phyloP scores from a whole-genome alignment of 2,113 vertebrate genomes.

The Lepus timidus region DNA sequence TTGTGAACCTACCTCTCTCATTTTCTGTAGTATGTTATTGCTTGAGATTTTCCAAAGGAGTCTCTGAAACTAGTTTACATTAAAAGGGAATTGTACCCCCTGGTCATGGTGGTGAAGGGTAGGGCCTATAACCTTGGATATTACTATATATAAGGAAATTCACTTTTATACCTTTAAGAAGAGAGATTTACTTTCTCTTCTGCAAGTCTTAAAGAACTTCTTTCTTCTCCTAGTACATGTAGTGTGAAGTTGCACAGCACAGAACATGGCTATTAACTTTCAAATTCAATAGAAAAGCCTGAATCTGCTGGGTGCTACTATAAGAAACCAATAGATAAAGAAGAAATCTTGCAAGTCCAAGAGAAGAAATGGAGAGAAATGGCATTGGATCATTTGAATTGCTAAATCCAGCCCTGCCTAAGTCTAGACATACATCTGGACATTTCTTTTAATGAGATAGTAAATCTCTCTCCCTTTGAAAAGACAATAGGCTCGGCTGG shows the following conservation, averaged over 20 bases:
- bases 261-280: constrained; percentile 5
- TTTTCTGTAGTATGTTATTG: not conserved
- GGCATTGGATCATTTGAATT: not conserved
- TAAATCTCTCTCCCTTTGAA: not conserved
- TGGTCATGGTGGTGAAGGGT: not conserved
- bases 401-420: not conserved
- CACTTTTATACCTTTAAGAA: not conserved
- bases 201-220: not conserved
- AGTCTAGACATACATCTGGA: not conserved
- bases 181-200: not conserved
- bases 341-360: not conserved
- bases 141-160: not conserved
- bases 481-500: not conserved
- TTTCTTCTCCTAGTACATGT: not conserved
- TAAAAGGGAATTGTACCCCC: not conserved
- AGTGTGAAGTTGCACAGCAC: not conserved
- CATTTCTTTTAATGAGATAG: not conserved
- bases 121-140: not conserved
- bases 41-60: not conserved
- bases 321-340: not conserved
- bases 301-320: not conserved
- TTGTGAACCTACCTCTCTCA: not conserved
- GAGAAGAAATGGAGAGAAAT: not conserved
- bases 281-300: not conserved
- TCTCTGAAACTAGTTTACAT: not conserved